Percentiles rank a stretch among this genome's conserved stretches.
Evolutionary conservation across 2,888 invertebrate genomes (phyloP).

Genomic region (Zaprionus obscuricornis): DNA sequence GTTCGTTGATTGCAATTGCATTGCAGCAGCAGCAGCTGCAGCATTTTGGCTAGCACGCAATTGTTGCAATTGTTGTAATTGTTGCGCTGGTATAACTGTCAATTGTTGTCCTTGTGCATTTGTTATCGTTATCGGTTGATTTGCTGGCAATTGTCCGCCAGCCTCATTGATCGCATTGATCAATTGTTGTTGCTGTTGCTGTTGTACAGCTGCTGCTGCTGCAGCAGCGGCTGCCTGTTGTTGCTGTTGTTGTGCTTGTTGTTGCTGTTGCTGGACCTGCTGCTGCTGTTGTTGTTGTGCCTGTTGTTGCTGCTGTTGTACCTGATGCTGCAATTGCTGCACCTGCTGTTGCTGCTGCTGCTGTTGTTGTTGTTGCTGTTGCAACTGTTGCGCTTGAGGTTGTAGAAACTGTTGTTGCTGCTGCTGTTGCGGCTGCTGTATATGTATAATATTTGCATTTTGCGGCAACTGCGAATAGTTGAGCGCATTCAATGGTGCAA

Average conservation of each 20-base stretch:
- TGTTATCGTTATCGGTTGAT: conserved; percentile 88
- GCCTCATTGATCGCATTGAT: conserved; percentile 78
- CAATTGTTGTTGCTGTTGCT: conserved; percentile 78
- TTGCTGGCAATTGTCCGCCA: conserved; percentile 81
- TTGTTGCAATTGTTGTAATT: conserved; percentile 84
- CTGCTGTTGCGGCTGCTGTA: conserved; percentile 78
- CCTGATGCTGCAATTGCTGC: conserved; percentile 36
- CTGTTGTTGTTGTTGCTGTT: conserved; percentile 67
- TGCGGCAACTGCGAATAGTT: conserved; percentile 80
- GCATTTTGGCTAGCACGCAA: conserved; percentile 58
- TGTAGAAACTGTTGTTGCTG: conserved; percentile 61
- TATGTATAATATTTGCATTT: conserved; percentile 82
- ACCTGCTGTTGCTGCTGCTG: conserved; percentile 64
- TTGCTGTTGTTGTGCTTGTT: conserved; percentile 49
- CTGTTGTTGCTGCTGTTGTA: conserved; percentile 54
- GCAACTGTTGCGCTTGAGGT: conserved; percentile 42
- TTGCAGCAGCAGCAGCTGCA: conserved; percentile 58
- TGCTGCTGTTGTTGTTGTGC: conserved; percentile 49
- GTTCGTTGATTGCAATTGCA: conserved; percentile 77
- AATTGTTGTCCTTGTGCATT: conserved; percentile 91
- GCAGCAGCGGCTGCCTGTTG: conserved; percentile 45
- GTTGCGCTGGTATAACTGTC: conserved; percentile 91
- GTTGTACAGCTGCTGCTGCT: conserved; percentile 65
- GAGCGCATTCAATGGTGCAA: conserved; percentile 86
- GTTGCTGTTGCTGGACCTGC: conserved; percentile 43